A percentile compares a stretch with the other conserved stretches of the same genome.
Conservation (phyloP, 1,140 invertebrate genomes). For the Neocloeon triangulifer region DNA sequence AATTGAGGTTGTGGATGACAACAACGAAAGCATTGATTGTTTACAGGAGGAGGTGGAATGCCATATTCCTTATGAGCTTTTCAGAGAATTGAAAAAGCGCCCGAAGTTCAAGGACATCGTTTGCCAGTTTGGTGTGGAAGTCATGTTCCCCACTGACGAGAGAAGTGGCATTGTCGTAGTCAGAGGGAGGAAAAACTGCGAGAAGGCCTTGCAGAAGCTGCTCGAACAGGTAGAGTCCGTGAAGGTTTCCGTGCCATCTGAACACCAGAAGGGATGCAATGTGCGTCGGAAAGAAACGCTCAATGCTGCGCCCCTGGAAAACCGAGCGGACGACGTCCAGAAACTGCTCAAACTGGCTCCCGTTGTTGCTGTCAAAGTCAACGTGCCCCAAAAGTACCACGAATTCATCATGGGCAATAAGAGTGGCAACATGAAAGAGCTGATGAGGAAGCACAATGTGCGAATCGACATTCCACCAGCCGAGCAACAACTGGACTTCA, state of each 20-base stretch:
- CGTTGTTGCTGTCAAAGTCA: slow-evolving; percentile 57
- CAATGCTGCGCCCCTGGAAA: too few relatives aligned
- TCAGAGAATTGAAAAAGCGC: too few relatives aligned
- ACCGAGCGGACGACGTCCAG: too few relatives aligned
- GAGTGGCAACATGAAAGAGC: slow-evolving; percentile 61
- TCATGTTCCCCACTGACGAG: slow-evolving; percentile 73
- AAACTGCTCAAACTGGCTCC: too few relatives aligned
- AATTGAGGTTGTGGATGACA: slow-evolving; percentile 61
- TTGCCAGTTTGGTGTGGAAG: slow-evolving; percentile 70
- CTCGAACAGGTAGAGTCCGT: slow-evolving; percentile 66
- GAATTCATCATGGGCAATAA: slow-evolving; percentile 83
- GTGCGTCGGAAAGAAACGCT: too few relatives aligned
- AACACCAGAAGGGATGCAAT: too few relatives aligned
- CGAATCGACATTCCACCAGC: slow-evolving; percentile 67
- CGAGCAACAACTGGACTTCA: slow-evolving; percentile 44
- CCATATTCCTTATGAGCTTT: too few relatives aligned
- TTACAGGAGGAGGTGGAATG: slow-evolving; percentile 86
- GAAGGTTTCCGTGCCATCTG: too few relatives aligned
- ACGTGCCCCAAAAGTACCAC: slow-evolving; percentile 79
- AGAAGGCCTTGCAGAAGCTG: slow-evolving; percentile 62
- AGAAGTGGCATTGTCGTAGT: slow-evolving; percentile 75
- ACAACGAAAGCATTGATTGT: slow-evolving; percentile 80
- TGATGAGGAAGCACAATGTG: slow-evolving; percentile 78
- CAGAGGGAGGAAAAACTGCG: slow-evolving; percentile 61
- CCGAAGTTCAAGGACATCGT: too few relatives aligned